Conservation (phyloP, 1,140 invertebrate species). For the Plutomurus gul region DNA sequence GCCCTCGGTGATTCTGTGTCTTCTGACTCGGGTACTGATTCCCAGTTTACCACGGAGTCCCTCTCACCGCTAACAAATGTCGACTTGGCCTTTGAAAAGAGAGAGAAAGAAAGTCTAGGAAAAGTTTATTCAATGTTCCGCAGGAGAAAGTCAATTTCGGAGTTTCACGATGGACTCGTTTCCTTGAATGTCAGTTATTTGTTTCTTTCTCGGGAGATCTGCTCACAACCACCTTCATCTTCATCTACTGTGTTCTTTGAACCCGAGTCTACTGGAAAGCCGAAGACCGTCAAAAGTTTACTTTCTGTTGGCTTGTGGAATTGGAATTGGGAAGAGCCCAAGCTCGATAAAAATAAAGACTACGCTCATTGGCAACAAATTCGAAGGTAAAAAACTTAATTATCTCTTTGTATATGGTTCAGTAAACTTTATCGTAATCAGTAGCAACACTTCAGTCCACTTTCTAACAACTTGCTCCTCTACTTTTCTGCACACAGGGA, state of each 20-base stretch:
- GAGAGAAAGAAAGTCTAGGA: background rate
- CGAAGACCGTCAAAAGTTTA: background rate
- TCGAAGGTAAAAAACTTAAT: background rate
- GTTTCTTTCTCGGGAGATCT: slow-evolving; percentile 17
- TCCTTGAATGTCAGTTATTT: slow-evolving; percentile 30
- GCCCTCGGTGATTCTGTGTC: background rate
- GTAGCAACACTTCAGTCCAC: background rate
- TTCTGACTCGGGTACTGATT: background rate
- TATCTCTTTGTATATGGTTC: background rate
- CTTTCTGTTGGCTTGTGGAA: background rate
- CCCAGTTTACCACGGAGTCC: background rate
- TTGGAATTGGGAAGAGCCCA: background rate
- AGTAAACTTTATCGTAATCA: too few relatives aligned
- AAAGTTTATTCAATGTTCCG: slow-evolving; percentile 32
- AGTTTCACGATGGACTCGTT: slow-evolving; percentile 3
- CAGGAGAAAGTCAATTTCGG: slow-evolving; percentile 14
- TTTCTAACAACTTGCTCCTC: background rate
- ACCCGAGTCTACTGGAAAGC: background rate
- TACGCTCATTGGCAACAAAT: slow-evolving; percentile 23
- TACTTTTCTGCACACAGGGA: background rate
- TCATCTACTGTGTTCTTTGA: background rate
- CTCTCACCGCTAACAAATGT: background rate
- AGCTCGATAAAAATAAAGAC: background rate
- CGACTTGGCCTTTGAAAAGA: background rate
- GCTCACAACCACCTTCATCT: background rate